Evolutionary conservation across 2,888 invertebrate genomes (phyloP), one percentile per base, ranked within the genome.

Genomic region (Polyploca ridens): DNA sequence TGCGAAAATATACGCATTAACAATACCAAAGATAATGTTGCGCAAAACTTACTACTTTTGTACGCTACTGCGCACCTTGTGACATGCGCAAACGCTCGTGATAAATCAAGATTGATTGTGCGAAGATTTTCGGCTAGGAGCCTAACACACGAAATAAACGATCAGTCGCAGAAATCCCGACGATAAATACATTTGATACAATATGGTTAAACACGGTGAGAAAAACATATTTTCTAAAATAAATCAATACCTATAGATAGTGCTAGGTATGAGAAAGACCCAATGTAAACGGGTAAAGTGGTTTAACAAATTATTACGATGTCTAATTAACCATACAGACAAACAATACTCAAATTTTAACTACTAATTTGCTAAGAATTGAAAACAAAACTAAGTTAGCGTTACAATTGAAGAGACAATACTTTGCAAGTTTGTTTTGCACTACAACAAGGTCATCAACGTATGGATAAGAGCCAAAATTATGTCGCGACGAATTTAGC

Each of bases 381-480:
- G 4, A 19, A 19, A 54, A 19, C 19, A 10, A 10, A 54, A 19
- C 54, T 8, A n/a, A n/a, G 46, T 46, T 54, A 54, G 10, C 19
- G 10, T 54, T 54, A 19, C 16, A 54, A 54, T 10, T 54, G 19
- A 54, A 19, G 54, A 16, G 16, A 54, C 19, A 54, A 19, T 54
- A 19, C 14, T 14, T 44, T 14, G 10, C 49, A 49, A 49, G 41
- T 58, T 38, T 62, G 41, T 58, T 33, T 63, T 58, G 58, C 41
- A 44, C 5, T 10, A 58, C 16, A n/a, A 16, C 64, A 64, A 64
- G 64, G 64, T 64, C 64, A 41, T 57, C 62, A 58, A 64, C 54
- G 54, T 41, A 64, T 64, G 64, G 64, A 35, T 10, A 13, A 16
- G 33, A 33, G 61, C 64, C 64, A 64, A 64, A 54, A 49, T 41